Base-by-base conservation (phyloP, 2,113 vertebrate genomes). In the Caranx melampygus region DNA sequence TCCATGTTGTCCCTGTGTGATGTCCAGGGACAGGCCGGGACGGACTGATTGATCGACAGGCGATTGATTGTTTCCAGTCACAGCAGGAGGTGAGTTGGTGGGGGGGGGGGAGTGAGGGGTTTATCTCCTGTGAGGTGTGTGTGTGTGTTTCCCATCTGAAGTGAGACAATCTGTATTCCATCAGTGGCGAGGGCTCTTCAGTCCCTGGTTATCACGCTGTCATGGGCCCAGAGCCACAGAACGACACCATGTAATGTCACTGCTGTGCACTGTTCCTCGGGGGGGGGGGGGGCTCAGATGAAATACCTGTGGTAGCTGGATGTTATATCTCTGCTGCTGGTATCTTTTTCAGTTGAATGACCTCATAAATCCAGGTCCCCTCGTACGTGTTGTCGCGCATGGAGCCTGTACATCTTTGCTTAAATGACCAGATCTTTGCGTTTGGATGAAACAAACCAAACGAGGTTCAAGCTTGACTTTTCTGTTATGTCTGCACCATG, bases 111-210 rank as follows among this genome's bases (percentile, higher is more conserved):
- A 20, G 34, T 66, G 63, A 47, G 49, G 21, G 37, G 14, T 68
- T 44, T 64, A n/a, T 63, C 63, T 35, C 42, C 16, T 60, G 26
- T 60, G 34, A 18, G 6, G 20, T 66, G 33, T 57, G 21, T 33
- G 44, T 26, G 35, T 55, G 55, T 60, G 13, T 14, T 68, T 1
- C 0, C 18, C 14, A 74, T 34, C 69, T 68, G 15, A 78, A 69
- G 45, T n/a, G 10, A 49, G 59, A 54, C 63, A 66, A 82, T 85
- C 47, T 83, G 69, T 73, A 61, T 82, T 80, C 51, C 21, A 75
- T 81, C 65, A 70, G 37, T 37, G 3, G 42, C 47, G 35, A 77
- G 47, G 26, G 15, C 49, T 67, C 21, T 57, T 33, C 72, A 42
- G n/a, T 74, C 62, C 35, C 20, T 75, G 62, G 37, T 59, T 83